phyloP scores from a whole-genome alignment of 2,797 vertebrate species.

The Oreochromis mossambicus region DNA sequence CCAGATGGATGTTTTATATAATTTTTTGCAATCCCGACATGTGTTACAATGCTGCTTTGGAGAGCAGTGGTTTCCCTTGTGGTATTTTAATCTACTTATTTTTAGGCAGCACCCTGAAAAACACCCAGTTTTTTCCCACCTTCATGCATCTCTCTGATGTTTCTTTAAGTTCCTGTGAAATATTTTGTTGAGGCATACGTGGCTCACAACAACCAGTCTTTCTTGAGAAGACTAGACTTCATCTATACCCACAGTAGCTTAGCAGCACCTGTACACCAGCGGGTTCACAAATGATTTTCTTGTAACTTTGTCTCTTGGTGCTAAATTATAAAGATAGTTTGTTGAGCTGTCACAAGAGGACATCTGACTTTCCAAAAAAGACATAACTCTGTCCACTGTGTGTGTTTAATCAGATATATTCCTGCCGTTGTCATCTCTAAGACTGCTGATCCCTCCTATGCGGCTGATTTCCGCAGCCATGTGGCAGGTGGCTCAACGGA shows the following conservation, averaged over 20 bases:
- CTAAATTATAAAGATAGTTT: neutral
- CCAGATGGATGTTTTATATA: neutral
- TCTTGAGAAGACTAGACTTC: neutral
- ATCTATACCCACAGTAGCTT: neutral
- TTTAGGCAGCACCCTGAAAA: neutral
- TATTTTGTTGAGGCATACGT: neutral
- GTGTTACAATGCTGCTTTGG: neutral
- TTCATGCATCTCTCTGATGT: neutral
- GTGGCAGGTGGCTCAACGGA: constrained; percentile 75
- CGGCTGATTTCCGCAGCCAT: constrained; percentile 75
- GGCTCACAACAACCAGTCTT: neutral
- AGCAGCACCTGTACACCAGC: neutral
- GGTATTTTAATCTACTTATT: neutral
- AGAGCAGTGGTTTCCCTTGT: neutral
- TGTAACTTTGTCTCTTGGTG: neutral
- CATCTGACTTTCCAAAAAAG: neutral
- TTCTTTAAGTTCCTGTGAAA: neutral
- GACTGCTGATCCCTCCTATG: constrained; percentile 65
- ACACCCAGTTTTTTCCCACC: neutral
- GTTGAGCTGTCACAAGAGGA: neutral
- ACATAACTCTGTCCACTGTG: neutral
- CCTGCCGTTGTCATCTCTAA: constrained; percentile 57
- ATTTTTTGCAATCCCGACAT: neutral
- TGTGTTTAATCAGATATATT: constrained; percentile 43
- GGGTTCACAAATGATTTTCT: neutral